Evolutionary conservation across 2,888 invertebrate genomes (phyloP), one percentile per base, ranked within the genome.

Genomic region (Byasa hedistus): DNA sequence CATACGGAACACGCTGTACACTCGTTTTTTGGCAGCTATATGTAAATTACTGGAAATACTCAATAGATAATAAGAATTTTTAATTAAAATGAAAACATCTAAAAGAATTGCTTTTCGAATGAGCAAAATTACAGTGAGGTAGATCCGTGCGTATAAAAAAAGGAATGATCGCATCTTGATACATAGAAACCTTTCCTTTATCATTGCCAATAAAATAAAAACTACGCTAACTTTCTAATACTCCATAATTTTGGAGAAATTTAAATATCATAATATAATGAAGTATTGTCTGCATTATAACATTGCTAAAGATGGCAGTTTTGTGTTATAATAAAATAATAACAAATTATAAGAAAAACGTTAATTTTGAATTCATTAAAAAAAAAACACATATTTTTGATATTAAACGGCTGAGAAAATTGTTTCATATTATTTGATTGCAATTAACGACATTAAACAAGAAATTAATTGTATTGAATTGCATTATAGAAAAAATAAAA

Each of bases 91-190:
- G 19, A 19, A 60, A 24, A 27, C 12, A 27, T 39, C 19, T 44
- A 64, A 56, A 59, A 21, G 52, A 66, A 66, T 61, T 61, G 66
- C 57, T 62, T 61, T 59, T 24, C 52, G 36, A 22, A 57, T 66
- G 66, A 66, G 66, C 66, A 57, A 66, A 61, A 44, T 36, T 57
- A 66, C 22, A 24, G 5, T 66, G 66, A 66, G 61, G 66, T 66
- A 66, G 66, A 54, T 58, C 44, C 22, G 32, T 52, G 55, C 57
- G 8, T 58, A 65, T 7, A 44, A 57, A 22, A n/a, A 32, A 57
- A 55, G 59, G 64, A 64, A 64, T 64, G 59, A 64, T 55, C 36
- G 62, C 12, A 27, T 44, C 36, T 24, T 62, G 36, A 32, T 2
- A 57, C 22, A 17, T 48, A n/a, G 8, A 52, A 2, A 21, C 4